Conservation (phyloP, 2,797 vertebrate species). For the Notolepis coatsorum region DNA sequence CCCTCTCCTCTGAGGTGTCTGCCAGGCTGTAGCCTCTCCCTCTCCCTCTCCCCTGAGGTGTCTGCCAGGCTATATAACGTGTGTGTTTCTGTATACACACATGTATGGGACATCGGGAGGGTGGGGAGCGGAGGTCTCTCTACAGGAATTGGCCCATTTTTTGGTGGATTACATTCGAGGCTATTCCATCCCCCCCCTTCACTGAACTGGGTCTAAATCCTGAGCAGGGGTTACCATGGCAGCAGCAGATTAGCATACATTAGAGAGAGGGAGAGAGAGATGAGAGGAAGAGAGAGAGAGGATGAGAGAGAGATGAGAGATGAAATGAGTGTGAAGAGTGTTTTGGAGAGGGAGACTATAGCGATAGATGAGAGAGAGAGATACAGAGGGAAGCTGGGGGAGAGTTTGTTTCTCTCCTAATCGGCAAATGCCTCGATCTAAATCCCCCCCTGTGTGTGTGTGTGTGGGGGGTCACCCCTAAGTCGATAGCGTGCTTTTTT, state of each 20-base stretch:
- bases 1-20: no score
- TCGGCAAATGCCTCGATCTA: no score
- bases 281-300: background rate
- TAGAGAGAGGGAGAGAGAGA: slow-evolving; percentile 37
- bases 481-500: no score
- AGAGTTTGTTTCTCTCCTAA: no score
- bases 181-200: slow-evolving; percentile 36
- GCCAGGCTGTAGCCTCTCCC: no score
- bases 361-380: background rate
- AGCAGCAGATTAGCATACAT: slow-evolving; percentile 85
- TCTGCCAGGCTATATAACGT: no score
- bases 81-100: slow-evolving; percentile 12
- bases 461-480: no score
- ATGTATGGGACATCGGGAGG: background rate
- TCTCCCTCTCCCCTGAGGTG: no score
- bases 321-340: background rate
- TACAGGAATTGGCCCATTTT: slow-evolving; percentile 17
- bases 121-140: background rate
- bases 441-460: no score
- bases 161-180: slow-evolving; percentile 56
- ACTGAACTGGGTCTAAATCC: slow-evolving; percentile 76
- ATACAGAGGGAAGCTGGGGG: background rate
- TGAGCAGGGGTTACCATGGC: slow-evolving; percentile 81
- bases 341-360: background rate
- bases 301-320: no score